Evolutionary conservation across 2,113 vertebrate species (phyloP).

Genomic region (Carlito syrichta): DNA sequence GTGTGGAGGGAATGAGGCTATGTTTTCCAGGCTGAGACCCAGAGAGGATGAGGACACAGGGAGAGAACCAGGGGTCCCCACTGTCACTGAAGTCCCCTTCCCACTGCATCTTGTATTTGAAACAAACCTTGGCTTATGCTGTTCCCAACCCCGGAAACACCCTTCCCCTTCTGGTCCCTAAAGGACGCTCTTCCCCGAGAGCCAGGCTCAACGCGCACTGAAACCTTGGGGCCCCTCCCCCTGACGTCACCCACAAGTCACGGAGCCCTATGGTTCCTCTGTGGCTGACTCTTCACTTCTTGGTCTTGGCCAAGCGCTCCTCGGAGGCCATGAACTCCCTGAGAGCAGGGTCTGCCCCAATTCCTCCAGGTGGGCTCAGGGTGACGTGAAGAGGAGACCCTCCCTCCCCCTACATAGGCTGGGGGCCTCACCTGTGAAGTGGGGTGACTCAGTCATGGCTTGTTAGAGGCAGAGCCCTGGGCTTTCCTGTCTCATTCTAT

Average conservation of each 20-base stretch:
- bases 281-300: background rate
- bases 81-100: background rate
- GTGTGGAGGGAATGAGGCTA: background rate
- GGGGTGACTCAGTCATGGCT: background rate
- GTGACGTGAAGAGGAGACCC: background rate
- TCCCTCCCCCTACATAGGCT: too few species aligned
- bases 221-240: too few species aligned
- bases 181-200: background rate
- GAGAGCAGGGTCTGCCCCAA: background rate
- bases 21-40: background rate
- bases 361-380: background rate
- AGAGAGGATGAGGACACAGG: background rate
- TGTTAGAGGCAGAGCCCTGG: background rate
- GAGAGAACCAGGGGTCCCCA: background rate
- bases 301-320: background rate
- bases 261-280: fast-evolving
- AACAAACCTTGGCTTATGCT: background rate
- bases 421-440: background rate
- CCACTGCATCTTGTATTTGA: background rate
- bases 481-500: background rate
- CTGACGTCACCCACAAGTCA: too few species aligned
- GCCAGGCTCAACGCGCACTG: too few species aligned
- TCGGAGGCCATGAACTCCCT: background rate
- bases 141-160: background rate
- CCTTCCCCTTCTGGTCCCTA: background rate